These are phyloP conservation scores for Phyllostomus discolor DNA, from an alignment of 2,113 vertebrate genomes.

Conservation along the genomic window DNA sequence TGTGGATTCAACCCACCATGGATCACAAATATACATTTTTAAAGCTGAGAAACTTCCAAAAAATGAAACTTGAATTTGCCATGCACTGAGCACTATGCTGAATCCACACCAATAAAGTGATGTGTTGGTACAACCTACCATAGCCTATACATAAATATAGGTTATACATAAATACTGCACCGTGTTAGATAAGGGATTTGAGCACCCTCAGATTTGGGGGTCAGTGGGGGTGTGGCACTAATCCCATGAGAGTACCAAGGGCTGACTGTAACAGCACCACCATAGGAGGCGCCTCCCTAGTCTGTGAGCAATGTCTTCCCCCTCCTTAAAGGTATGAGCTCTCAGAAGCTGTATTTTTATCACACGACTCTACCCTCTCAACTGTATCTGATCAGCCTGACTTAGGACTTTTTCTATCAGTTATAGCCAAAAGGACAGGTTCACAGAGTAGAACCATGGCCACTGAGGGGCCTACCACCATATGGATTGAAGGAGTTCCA, in stretches of 20 bases:
- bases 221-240: background rate
- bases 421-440: background rate
- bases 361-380: background rate
- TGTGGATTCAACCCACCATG: background rate
- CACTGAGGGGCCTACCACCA: background rate
- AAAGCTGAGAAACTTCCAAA: background rate
- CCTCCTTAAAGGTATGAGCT: background rate
- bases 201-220: background rate
- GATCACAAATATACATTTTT: background rate
- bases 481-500: background rate
- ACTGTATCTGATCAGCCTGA: background rate
- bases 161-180: background rate
- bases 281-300: too few species aligned
- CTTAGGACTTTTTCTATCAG: background rate
- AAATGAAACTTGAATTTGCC: background rate
- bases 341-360: background rate
- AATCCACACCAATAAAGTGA: background rate
- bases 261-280: background rate
- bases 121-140: background rate
- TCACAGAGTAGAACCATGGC: background rate
- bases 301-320: background rate
- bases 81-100: background rate
- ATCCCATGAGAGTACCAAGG: background rate
- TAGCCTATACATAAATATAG: background rate
- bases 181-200: background rate